Evolutionary conservation across 1,140 invertebrate genomes (phyloP), one percentile per base, ranked within the genome.

Genomic region (Diabrotica undecimpunctata): DNA sequence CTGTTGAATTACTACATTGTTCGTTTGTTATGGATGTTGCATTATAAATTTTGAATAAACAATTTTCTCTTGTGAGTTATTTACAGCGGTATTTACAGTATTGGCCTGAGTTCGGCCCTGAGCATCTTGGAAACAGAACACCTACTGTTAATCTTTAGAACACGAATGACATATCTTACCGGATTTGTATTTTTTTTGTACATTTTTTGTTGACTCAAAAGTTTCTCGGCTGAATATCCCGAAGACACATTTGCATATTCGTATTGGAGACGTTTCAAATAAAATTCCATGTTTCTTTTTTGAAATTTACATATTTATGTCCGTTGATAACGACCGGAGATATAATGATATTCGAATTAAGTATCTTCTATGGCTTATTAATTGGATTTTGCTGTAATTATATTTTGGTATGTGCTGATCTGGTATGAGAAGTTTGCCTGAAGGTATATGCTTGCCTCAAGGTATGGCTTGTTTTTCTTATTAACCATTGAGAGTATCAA

Each of bases 241-340:
- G 58, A 60, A 60, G 14, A 39, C 9, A 46, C 13, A 60, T 60
- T 60, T 60, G 58, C 58, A 60, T 60, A 60, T 60, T 60, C 25
- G 38, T 12, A 51, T 60, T 10, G 12, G 58, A 60, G 58, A 25
- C 25, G 39, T 60, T 60, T 38, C 46, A 60, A 25, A 60, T 38
- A 60, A 60, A 60, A 60, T 60, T 60, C 13, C 36, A 50, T 60
- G 58, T 60, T 60, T 60, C 37, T 60, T 60, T 38, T 14, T 50
- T 35, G 38, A 12, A 13, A 60, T 60, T 51, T 60, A 38, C 58
- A 60, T 60, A 60, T 60, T 60, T 60, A 60, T 60, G 39, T 51
- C 8, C 37, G 58, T 14, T 13, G 46, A 60, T 60, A 60, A 60
- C 39, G 58, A 60, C 38, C 36, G 35, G 12, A 13, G 36, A 35